Conservation (phyloP, 37 sponge, comb jelly and placozoan species). For the Dysidea cf. avara region DNA sequence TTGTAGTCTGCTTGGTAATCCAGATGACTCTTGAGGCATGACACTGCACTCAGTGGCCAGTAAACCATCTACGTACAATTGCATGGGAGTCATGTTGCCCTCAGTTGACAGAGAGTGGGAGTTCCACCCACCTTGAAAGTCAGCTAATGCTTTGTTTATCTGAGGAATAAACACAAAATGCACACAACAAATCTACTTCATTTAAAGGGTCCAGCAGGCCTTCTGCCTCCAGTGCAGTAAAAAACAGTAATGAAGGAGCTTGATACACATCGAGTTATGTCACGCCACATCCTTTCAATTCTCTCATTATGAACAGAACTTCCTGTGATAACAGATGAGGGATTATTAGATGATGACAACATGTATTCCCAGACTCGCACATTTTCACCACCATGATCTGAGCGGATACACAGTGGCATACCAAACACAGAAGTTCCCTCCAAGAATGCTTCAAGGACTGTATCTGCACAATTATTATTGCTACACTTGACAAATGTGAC, state of each 20-base stretch:
- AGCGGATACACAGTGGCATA: conserved; percentile 16
- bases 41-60: too few relatives aligned
- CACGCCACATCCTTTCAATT: conserved; percentile 46
- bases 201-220: conserved; percentile 12
- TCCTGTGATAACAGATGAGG: conserved; percentile 10
- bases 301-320: conserved; percentile 39
- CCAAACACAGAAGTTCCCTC: conserved; percentile 14
- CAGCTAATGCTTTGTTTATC: conserved; percentile 20
- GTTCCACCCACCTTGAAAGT: conserved; percentile 38
- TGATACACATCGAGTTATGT: conserved; percentile 40
- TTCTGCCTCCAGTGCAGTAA: conserved; percentile 21
- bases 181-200: conserved; percentile 45
- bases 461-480: conserved; percentile 35
- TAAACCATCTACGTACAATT: too few relatives aligned
- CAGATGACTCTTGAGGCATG: too few relatives aligned
- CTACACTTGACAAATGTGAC: conserved; percentile 23
- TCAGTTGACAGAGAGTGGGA: conserved; percentile 33
- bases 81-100: too few relatives aligned
- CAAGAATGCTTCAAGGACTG: conserved; percentile 29
- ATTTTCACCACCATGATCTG: conserved; percentile 47
- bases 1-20: too few relatives aligned
- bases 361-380: conserved; percentile 34
- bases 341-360: conserved; percentile 2
- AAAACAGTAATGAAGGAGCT: neutral
- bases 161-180: conserved; percentile 23